Base-by-base conservation (phyloP, 1,140 invertebrate genomes). In the Aphidius ervi region DNA sequence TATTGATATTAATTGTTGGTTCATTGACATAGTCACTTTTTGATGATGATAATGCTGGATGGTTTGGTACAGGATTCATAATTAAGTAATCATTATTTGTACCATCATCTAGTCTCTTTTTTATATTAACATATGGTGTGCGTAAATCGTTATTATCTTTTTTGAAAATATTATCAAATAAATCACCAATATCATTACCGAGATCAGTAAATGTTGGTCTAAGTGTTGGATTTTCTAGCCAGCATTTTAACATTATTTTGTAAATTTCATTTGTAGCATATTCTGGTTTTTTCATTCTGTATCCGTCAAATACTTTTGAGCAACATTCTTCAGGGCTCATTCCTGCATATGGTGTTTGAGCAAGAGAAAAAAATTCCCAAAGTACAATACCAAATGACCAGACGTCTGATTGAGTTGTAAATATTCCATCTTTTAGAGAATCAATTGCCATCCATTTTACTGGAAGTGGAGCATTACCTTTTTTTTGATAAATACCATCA, bases 321-420 rank as follows among this genome's bases (percentile, higher is more conserved):
- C 89, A 87, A 57, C 94, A 82, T 68, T 83, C 83, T 63, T 88
- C 86, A 23, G 88, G 70, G 4, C 95, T 91, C 50, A 98, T 90
- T n/a, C n/a, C n/a, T n/a, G n/a, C n/a, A n/a, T n/a, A n/a, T n/a
- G n/a, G n/a, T n/a, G n/a, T n/a, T n/a, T n/a, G n/a, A n/a, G n/a
- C n/a, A n/a, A n/a, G n/a, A n/a, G n/a, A n/a, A n/a, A n/a, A n/a
- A n/a, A n/a, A n/a, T n/a, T n/a, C n/a, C n/a, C n/a, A n/a, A n/a
- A n/a, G n/a, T n/a, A n/a, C n/a, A n/a, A n/a, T n/a, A 9, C 93
- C 95, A 78, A 88, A 98, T 0, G 92, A 89, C 95, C 95, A 98
- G 4, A 96, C 89, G 71, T 97, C 95, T 0, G 91, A 93, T 65
- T 94, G 90, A 0, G 89, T 92, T 1, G 91, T 93, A 69, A 93